Percentiles rank a stretch among this genome's conserved stretches.
These are phyloP conservation scores for Bedellia somnulentella DNA, from an alignment of 2,888 invertebrate species.

Conservation along the genomic window DNA sequence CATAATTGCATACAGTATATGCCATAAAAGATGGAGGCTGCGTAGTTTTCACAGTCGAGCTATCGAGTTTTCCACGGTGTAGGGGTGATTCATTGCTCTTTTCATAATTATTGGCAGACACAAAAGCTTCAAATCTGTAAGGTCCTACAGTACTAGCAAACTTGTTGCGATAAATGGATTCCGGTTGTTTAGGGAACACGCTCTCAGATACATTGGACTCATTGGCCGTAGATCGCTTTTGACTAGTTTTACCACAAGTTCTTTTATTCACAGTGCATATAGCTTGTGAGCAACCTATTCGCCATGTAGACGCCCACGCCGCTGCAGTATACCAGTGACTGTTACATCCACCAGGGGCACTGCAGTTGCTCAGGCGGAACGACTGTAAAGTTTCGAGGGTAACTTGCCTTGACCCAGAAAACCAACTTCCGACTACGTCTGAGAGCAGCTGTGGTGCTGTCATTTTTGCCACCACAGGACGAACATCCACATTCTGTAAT, in stretches of 20 bases:
- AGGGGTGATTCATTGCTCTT: conserved; percentile 27
- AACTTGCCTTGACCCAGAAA: conserved; percentile 38
- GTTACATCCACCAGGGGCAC: conserved; percentile 41
- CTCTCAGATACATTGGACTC: too few species aligned
- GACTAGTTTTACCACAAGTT: too few species aligned
- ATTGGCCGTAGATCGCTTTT: too few species aligned
- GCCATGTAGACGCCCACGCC: conserved; percentile 51
- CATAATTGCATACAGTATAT: conserved; percentile 49
- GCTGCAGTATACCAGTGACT: conserved; percentile 45
- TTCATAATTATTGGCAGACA: conserved; percentile 13
- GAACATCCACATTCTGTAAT: conserved; percentile 47
- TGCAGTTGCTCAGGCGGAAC: conserved; percentile 36
- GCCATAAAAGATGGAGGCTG: conserved; percentile 40
- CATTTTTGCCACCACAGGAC: conserved; percentile 32
- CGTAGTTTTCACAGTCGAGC: conserved; percentile 22
- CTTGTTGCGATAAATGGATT: too few species aligned
- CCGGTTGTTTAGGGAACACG: too few species aligned
- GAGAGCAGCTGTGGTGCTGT: conserved; percentile 46
- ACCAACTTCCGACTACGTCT: conserved; percentile 47
- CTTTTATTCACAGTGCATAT: conserved; percentile 42
- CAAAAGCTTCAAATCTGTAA: conserved; percentile 21
- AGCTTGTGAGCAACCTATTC: conserved; percentile 43
- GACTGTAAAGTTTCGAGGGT: conserved; percentile 38
- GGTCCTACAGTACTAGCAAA: background rate
- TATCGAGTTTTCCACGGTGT: conserved; percentile 25